Conservation (phyloP, 2,113 vertebrate species). For the Lophotis ruficrista region DNA sequence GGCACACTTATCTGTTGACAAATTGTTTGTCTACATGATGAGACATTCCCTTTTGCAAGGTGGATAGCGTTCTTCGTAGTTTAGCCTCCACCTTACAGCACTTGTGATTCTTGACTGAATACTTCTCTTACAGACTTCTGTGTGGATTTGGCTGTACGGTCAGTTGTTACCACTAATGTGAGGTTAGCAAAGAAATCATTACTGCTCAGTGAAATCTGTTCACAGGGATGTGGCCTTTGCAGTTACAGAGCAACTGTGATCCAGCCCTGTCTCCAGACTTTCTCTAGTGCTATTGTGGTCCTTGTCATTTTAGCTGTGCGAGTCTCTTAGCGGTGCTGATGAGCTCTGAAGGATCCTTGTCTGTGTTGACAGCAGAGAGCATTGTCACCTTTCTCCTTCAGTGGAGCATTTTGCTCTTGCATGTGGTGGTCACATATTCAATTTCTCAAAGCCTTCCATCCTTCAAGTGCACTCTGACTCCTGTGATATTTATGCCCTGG, state of each 20-base stretch:
- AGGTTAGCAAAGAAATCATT: not conserved
- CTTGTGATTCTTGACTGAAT: not conserved
- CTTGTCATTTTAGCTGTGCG: fast-evolving
- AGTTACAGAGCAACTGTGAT: not conserved
- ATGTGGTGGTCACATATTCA: not conserved
- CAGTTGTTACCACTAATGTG: not conserved
- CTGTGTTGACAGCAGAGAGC: not conserved
- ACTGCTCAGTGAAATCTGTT: not conserved
- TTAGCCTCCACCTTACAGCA: not conserved
- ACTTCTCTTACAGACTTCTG: not conserved
- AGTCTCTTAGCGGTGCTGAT: not conserved
- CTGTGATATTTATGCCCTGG: not conserved
- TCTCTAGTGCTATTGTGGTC: not conserved
- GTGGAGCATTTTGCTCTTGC: not conserved
- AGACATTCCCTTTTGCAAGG: not conserved
- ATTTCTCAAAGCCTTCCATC: not conserved
- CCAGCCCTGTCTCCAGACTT: not conserved
- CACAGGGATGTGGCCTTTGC: not conserved
- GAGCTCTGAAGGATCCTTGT: not conserved
- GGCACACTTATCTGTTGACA: not conserved
- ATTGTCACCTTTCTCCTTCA: not conserved
- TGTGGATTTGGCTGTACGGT: not conserved
- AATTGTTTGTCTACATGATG: not conserved
- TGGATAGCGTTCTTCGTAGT: not conserved
- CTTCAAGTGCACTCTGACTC: not conserved